Evolutionary conservation across 2,888 invertebrate species (phyloP).

Genomic region (Ctenicera cuprea): DNA sequence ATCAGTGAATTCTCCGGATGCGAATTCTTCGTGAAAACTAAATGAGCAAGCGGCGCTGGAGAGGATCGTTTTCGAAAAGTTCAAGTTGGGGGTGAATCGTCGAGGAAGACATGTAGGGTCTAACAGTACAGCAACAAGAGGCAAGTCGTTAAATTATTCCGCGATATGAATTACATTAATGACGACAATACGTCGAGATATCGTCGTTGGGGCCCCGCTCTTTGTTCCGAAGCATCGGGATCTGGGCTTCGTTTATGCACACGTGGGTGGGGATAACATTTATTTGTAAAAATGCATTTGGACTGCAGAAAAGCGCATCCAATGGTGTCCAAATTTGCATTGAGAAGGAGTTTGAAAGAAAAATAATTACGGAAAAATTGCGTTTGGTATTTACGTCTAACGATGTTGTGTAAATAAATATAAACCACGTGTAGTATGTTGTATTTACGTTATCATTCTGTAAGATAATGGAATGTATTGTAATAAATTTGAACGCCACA

Average conservation of each 20-base stretch:
- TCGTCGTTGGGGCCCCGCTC: conserved; percentile 44
- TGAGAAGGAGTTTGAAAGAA: no score
- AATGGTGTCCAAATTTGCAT: no score
- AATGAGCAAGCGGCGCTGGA: conserved; percentile 15
- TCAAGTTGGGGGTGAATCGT: conserved; percentile 12
- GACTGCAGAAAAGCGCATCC: no score
- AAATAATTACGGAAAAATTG: no score
- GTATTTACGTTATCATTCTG: not conserved
- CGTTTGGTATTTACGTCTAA: no score
- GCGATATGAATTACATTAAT: conserved; percentile 68
- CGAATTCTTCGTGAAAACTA: conserved; percentile 21
- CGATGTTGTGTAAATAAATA: no score
- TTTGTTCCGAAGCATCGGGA: conserved; percentile 59
- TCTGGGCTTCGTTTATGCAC: conserved; percentile 23
- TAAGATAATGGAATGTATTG: conserved; percentile 14
- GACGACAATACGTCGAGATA: conserved; percentile 62
- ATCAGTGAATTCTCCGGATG: conserved; percentile 11
- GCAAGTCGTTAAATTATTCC: conserved; percentile 68
- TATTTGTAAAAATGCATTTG: not conserved
- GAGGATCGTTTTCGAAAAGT: conserved; percentile 7
- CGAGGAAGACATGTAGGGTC: conserved; percentile 32
- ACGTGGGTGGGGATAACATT: not conserved
- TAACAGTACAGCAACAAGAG: conserved; percentile 49
- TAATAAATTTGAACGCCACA: conserved; percentile 19
- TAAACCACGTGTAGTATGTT: not conserved